phyloP scores from a whole-genome alignment of 2,888 invertebrate species.

The Argynnis bischoffii region DNA sequence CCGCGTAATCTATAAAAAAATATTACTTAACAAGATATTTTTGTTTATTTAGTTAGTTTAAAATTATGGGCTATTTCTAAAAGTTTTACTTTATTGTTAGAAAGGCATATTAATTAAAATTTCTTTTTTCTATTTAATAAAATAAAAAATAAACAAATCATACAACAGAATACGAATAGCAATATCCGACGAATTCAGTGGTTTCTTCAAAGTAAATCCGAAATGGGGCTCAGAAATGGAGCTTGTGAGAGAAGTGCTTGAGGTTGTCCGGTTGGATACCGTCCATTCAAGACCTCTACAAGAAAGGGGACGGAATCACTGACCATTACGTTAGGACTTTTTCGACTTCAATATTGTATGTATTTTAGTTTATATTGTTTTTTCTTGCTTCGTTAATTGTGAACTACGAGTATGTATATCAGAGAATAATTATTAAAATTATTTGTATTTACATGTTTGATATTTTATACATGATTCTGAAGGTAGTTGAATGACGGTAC shows the following conservation, averaged over 20 bases:
- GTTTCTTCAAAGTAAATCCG: slow-evolving; percentile 10
- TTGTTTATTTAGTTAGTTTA: too few species aligned
- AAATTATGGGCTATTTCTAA: too few species aligned
- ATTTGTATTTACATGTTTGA: too few species aligned
- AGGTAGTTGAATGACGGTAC: too few species aligned
- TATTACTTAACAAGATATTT: too few species aligned
- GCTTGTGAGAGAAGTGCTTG: slow-evolving; percentile 16
- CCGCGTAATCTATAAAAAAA: too few species aligned
- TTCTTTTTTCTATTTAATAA: too few species aligned
- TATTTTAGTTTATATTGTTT: slow-evolving; percentile 8
- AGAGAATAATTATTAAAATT: too few species aligned
- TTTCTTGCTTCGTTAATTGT: neutral
- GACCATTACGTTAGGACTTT: slow-evolving; percentile 21
- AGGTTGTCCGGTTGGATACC: slow-evolving; percentile 23
- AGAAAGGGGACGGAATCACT: slow-evolving; percentile 29
- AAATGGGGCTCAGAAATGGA: slow-evolving; percentile 7
- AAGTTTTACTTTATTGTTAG: too few species aligned
- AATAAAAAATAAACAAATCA: too few species aligned
- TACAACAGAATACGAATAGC: neutral
- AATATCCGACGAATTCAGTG: neutral
- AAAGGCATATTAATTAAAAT: too few species aligned
- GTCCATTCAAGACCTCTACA: slow-evolving; percentile 26
- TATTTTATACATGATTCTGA: too few species aligned
- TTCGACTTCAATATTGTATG: neutral
- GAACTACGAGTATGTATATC: neutral